These are phyloP conservation scores for Eptesicus fuscus DNA, from an alignment of 2,113 vertebrate species.

Conservation along the genomic window DNA sequence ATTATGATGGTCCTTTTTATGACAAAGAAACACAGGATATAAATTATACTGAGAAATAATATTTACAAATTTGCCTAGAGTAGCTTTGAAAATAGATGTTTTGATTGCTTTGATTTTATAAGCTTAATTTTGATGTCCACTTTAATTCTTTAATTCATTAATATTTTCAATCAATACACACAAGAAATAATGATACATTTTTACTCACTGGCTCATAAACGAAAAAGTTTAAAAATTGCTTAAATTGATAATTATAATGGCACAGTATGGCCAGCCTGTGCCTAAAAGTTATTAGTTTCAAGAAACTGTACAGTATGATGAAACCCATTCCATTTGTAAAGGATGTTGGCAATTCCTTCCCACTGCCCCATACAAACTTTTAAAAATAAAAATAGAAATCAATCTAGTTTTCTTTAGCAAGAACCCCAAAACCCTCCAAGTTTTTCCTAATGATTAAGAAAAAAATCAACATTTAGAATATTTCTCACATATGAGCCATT, in stretches of 20 bases:
- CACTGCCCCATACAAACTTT: rapidly evolving
- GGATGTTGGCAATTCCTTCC: rapidly evolving
- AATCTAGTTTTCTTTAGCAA: background rate
- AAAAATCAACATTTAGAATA: background rate
- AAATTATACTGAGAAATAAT: background rate
- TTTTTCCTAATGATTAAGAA: background rate
- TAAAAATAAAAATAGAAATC: background rate
- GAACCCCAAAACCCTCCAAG: no score
- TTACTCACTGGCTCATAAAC: background rate
- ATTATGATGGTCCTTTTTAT: background rate
- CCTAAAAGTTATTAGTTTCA: background rate
- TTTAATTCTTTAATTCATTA: background rate
- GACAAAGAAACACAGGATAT: background rate
- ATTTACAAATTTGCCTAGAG: background rate
- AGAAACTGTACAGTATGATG: background rate
- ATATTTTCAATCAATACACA: background rate
- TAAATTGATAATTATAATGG: background rate
- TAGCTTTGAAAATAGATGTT: background rate
- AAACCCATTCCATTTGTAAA: background rate
- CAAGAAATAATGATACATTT: background rate
- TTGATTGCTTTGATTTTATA: background rate
- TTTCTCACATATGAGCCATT: background rate
- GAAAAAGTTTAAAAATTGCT: background rate
- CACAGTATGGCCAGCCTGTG: background rate
- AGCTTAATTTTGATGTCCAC: background rate